phyloP scores from a whole-genome alignment of 2,797 vertebrate genomes.

The Cercopithecus mitis region DNA sequence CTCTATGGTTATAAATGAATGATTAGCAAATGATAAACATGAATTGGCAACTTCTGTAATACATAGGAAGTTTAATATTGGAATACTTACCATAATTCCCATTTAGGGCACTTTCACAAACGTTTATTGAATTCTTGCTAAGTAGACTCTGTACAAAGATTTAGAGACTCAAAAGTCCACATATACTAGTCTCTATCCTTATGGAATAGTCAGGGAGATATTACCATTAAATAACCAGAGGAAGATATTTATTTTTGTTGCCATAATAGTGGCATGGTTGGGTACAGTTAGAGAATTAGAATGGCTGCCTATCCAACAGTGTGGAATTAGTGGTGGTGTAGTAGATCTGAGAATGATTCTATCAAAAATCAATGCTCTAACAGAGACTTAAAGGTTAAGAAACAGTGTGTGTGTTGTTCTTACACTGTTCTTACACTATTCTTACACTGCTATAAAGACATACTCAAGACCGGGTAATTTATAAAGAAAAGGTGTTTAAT shows the following conservation, averaged over 20 bases:
- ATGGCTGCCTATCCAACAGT: neutral
- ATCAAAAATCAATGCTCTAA: neutral
- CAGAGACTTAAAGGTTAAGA: neutral
- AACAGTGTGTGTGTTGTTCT: neutral
- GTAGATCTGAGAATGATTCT: neutral
- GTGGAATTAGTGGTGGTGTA: rapidly evolving
- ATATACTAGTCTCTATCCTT: neutral
- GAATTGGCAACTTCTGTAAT: neutral
- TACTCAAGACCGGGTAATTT: neutral
- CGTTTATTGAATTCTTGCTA: neutral
- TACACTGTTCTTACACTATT: neutral
- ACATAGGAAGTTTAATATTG: neutral
- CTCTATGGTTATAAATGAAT: neutral
- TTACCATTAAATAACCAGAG: neutral
- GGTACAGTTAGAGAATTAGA: neutral
- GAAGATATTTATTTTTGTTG: neutral
- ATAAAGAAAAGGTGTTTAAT: neutral
- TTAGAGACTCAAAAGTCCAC: neutral
- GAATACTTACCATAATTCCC: neutral
- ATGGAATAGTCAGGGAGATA: neutral
- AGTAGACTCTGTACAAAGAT: neutral
- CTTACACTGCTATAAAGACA: neutral
- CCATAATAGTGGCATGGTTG: too few relatives aligned
- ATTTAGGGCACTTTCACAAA: neutral
- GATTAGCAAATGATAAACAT: neutral